Evolutionary conservation across 2,888 invertebrate genomes (phyloP).

Genomic region (Agonopterix alstromeriana): DNA sequence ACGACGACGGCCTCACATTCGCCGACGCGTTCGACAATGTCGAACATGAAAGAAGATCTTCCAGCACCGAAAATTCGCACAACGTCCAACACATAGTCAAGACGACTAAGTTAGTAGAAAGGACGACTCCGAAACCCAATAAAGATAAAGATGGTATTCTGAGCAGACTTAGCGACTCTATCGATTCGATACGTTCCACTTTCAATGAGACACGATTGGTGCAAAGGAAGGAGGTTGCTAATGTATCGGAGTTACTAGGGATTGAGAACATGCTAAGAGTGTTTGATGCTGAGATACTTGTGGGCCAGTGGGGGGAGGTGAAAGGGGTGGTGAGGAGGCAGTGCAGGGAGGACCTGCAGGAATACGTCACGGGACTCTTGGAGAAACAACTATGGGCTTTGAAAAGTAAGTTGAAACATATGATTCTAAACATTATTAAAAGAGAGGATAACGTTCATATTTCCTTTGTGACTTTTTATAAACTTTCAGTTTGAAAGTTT

Average conservation of each 20-base stretch:
- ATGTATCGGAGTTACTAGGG: constrained; percentile 34
- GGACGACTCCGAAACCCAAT: constrained; percentile 40
- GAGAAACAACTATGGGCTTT: constrained; percentile 81
- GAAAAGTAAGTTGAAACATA: constrained; percentile 77
- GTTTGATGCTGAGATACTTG: constrained; percentile 73
- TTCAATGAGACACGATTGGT: constrained; percentile 56
- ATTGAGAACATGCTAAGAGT: constrained; percentile 74
- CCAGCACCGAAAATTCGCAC: constrained; percentile 60
- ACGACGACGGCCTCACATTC: constrained; percentile 62
- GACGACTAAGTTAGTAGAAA: constrained; percentile 41
- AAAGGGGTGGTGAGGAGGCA: constrained; percentile 60
- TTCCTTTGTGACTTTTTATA: too few relatives aligned
- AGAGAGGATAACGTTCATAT: too few relatives aligned
- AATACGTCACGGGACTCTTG: constrained; percentile 76
- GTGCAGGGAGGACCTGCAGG: constrained; percentile 77
- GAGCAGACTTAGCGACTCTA: constrained; percentile 47
- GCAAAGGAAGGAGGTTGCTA: constrained; percentile 24
- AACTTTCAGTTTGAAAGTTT: too few relatives aligned
- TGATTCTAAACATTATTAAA: too few relatives aligned
- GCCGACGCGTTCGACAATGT: constrained; percentile 46
- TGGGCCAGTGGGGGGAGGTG: constrained; percentile 73
- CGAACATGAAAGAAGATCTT: constrained; percentile 32
- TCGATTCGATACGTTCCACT: constrained; percentile 49
- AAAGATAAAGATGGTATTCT: constrained; percentile 43
- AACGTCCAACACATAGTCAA: constrained; percentile 68